These are phyloP conservation scores for Polyodon spathula DNA, from an alignment of 2,113 vertebrate genomes.

Conservation along the genomic window DNA sequence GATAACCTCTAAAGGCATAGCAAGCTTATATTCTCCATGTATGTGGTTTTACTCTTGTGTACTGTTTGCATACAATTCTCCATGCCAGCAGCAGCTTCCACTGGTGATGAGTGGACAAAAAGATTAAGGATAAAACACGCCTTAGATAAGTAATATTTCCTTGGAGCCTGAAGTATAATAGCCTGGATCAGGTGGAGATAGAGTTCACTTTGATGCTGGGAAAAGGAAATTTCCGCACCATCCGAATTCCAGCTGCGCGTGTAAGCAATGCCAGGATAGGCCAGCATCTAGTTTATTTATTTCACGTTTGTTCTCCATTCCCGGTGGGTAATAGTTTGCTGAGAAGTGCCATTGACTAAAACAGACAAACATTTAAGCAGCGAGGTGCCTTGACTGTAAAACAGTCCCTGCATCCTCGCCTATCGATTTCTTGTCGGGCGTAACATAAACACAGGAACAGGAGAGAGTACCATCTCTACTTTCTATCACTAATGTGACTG, in stretches of 20 bases:
- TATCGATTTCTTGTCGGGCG: slow-evolving; percentile 60
- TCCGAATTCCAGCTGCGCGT: slow-evolving; percentile 48
- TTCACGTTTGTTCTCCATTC: slow-evolving; percentile 49
- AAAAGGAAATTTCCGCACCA: slow-evolving; percentile 46
- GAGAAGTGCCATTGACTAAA: slow-evolving; percentile 61
- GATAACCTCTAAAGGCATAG: too few relatives aligned
- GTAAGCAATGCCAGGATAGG: slow-evolving; percentile 43
- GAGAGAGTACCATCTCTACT: slow-evolving; percentile 41
- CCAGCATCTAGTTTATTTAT: slow-evolving; percentile 48
- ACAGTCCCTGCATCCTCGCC: slow-evolving; percentile 45
- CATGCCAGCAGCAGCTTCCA: slow-evolving; percentile 32
- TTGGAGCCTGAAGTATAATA: slow-evolving; percentile 46
- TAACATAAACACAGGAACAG: slow-evolving; percentile 48
- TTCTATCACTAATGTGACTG: slow-evolving; percentile 49
- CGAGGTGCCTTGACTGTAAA: slow-evolving; percentile 56
- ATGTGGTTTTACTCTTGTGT: not conserved
- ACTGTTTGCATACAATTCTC: not conserved
- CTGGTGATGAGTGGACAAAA: slow-evolving; percentile 38
- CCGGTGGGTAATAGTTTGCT: slow-evolving; percentile 51
- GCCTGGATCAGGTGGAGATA: slow-evolving; percentile 43
- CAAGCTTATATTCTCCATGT: slow-evolving; percentile 26
- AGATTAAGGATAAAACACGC: slow-evolving; percentile 53
- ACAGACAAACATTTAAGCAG: slow-evolving; percentile 60
- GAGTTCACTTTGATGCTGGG: slow-evolving; percentile 42
- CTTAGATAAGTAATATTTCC: slow-evolving; percentile 48